phyloP scores from a whole-genome alignment of 1,140 invertebrate genomes.

The Gryon sp. region DNA sequence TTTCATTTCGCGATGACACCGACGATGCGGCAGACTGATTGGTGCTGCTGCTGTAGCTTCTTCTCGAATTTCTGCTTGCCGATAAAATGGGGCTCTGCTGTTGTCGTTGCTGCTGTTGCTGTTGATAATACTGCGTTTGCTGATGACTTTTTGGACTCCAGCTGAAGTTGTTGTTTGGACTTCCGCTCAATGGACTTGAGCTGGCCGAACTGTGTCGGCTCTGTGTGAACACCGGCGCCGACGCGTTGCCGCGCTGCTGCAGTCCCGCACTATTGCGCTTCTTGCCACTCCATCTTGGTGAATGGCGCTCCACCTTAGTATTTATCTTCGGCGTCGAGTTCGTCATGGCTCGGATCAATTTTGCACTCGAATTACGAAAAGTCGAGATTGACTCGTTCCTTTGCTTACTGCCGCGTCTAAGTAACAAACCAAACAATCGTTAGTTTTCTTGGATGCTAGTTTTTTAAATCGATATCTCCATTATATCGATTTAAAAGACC shows the following conservation, averaged over 20 bases:
- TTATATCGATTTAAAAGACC: too few species aligned
- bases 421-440: conserved; percentile 21
- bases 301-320: conserved; percentile 74
- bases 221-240: background rate
- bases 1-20: conserved; percentile 64
- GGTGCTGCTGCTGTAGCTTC: conserved; percentile 68
- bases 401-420: conserved; percentile 34
- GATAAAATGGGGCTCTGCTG: background rate
- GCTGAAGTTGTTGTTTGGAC: conserved; percentile 22
- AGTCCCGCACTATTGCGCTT: conserved; percentile 15
- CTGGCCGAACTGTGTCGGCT: background rate
- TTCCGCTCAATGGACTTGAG: conserved; percentile 21
- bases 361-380: too few species aligned
- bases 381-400: too few species aligned
- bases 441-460: too few species aligned
- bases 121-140: background rate
- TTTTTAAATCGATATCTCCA: too few species aligned
- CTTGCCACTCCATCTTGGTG: conserved; percentile 71
- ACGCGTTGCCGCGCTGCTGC: conserved; percentile 14
- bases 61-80: conserved; percentile 35
- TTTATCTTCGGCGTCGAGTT: conserved; percentile 75
- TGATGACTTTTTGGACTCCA: conserved; percentile 6
- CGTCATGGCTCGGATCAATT: conserved; percentile 70
- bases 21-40: background rate
- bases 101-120: background rate